phyloP scores from a whole-genome alignment of 1,140 invertebrate species.

The Micrasema minimum region DNA sequence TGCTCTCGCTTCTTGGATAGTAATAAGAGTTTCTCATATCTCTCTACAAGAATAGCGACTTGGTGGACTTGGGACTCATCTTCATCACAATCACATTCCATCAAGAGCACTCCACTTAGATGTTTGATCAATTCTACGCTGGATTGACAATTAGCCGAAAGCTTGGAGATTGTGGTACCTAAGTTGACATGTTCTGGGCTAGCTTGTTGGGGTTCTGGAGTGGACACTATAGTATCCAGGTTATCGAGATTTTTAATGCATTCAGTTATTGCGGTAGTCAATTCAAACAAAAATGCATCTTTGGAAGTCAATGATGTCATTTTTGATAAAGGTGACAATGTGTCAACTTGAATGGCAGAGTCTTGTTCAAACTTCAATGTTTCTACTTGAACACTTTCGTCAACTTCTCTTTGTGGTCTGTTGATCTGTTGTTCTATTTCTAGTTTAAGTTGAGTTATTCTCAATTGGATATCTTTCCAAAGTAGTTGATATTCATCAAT shows the following conservation, averaged over 20 bases:
- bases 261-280: slow-evolving; percentile 75
- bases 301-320: slow-evolving; percentile 77
- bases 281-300: slow-evolving; percentile 81
- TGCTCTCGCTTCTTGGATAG: slow-evolving; percentile 80
- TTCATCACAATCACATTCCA: slow-evolving; percentile 75
- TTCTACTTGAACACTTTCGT: slow-evolving; percentile 75
- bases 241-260: slow-evolving; percentile 68
- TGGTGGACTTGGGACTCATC: slow-evolving; percentile 75
- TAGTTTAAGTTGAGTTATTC: slow-evolving; percentile 65
- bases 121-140: slow-evolving; percentile 82
- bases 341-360: slow-evolving; percentile 81
- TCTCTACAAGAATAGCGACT: slow-evolving; percentile 72
- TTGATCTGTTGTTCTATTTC: slow-evolving; percentile 61
- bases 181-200: slow-evolving; percentile 66
- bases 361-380: slow-evolving; percentile 81
- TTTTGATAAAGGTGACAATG: slow-evolving; percentile 67
- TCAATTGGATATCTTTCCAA: slow-evolving; percentile 71
- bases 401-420: slow-evolving; percentile 60
- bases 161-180: slow-evolving; percentile 71
- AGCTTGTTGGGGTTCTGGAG: slow-evolving; percentile 66
- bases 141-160: slow-evolving; percentile 76
- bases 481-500: slow-evolving; percentile 76
- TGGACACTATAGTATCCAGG: slow-evolving; percentile 66
- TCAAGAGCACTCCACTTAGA: slow-evolving; percentile 77
- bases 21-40: slow-evolving; percentile 76